Evolutionary conservation across 2,888 invertebrate species (phyloP).

Genomic region (Plagiodera versicolora): DNA sequence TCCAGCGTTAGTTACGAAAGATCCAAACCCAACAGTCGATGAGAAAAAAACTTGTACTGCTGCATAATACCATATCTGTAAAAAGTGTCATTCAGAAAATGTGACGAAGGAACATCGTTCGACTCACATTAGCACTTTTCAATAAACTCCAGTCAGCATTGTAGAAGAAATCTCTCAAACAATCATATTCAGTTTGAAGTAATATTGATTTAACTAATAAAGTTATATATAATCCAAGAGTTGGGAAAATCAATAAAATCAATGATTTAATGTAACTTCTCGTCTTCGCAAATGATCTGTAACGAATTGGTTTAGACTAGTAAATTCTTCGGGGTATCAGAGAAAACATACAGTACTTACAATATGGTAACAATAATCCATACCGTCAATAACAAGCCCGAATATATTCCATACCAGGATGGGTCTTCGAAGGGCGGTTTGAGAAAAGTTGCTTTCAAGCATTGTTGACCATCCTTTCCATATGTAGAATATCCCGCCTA

Average conservation of each 20-base stretch:
- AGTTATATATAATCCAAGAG: constrained; percentile 47
- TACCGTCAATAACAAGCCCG: constrained; percentile 63
- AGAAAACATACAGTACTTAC: constrained; percentile 53
- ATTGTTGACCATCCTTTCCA: constrained; percentile 51
- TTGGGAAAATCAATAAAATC: constrained; percentile 46
- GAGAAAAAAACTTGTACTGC: constrained; percentile 67
- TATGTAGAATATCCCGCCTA: constrained; percentile 50
- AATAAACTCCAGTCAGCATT: constrained; percentile 49
- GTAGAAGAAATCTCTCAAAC: constrained; percentile 41
- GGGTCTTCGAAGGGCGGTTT: constrained; percentile 64
- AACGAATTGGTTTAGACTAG: constrained; percentile 27
- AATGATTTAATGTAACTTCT: constrained; percentile 51
- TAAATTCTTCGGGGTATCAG: not conserved
- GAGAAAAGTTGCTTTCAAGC: constrained; percentile 57
- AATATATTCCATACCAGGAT: constrained; percentile 66
- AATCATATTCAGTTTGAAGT: constrained; percentile 39
- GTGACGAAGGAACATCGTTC: not conserved
- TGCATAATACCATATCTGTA: constrained; percentile 65
- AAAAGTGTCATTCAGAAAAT: constrained; percentile 19
- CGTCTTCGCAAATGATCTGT: constrained; percentile 48
- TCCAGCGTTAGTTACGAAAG: constrained; percentile 66
- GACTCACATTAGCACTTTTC: constrained; percentile 44
- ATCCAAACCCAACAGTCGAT: constrained; percentile 65
- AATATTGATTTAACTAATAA: constrained; percentile 47
- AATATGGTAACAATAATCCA: constrained; percentile 67